phyloP scores from a whole-genome alignment of 2,888 invertebrate genomes.

The Caradrina clavipalpis region DNA sequence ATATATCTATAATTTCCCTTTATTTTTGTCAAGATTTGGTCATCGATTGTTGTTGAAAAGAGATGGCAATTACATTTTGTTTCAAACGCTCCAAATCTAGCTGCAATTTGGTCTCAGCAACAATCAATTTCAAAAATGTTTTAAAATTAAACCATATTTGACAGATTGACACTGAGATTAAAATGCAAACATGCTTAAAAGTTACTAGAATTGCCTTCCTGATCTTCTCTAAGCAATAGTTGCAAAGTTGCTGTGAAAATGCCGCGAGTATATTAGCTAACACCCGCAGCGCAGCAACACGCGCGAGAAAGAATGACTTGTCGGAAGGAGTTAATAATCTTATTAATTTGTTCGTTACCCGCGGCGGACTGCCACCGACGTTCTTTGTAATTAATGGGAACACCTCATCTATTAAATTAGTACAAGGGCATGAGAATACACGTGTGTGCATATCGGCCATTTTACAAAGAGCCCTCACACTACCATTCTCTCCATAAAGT shows the following conservation, averaged over 20 bases:
- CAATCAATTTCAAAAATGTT: too few relatives aligned
- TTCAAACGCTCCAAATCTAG: too few relatives aligned
- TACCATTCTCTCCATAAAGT: constrained; percentile 22
- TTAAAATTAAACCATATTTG: too few relatives aligned
- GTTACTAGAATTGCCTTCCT: too few relatives aligned
- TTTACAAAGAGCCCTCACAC: constrained; percentile 71
- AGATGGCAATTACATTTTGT: too few relatives aligned
- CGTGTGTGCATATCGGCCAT: constrained; percentile 79
- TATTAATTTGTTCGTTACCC: constrained; percentile 88
- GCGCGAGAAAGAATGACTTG: constrained; percentile 85
- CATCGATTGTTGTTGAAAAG: too few relatives aligned
- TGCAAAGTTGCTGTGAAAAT: constrained; percentile 30
- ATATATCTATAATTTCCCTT: too few relatives aligned
- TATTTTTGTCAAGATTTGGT: too few relatives aligned
- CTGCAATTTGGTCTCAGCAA: too few relatives aligned
- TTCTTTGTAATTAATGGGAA: constrained; percentile 90
- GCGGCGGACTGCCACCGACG: constrained; percentile 85
- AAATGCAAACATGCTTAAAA: too few relatives aligned
- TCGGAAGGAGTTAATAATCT: constrained; percentile 90
- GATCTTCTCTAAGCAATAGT: constrained; percentile 19
- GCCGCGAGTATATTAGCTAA: constrained; percentile 9
- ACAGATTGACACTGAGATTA: too few relatives aligned
- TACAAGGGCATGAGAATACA: constrained; percentile 85
- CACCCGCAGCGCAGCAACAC: constrained; percentile 51
- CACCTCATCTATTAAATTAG: constrained; percentile 91